Conservation (phyloP, 2,888 invertebrate genomes). For the Tuta absoluta region DNA sequence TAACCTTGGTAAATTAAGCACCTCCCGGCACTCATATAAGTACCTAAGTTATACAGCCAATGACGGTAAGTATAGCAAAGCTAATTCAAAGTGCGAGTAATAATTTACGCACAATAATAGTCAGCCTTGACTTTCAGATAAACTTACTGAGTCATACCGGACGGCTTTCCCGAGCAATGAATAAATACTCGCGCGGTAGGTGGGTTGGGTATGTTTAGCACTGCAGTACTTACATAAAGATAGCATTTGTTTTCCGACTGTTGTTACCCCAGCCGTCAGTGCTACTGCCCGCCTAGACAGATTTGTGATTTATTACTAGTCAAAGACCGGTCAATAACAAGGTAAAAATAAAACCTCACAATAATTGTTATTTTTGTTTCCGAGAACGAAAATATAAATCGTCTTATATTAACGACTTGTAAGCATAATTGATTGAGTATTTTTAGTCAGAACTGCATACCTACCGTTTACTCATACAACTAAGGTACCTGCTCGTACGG, state of each 20-base stretch:
- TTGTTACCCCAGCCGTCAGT: neutral
- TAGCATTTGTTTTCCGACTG: neutral
- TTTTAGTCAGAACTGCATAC: neutral
- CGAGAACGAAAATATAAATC: neutral
- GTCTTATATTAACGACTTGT: neutral
- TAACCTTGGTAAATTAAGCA: too few relatives aligned
- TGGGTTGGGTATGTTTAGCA: neutral
- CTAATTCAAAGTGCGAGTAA: neutral
- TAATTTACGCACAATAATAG: slow-evolving; percentile 23
- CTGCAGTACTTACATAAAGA: neutral
- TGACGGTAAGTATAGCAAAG: neutral
- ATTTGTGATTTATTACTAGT: neutral
- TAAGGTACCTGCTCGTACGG: too few relatives aligned
- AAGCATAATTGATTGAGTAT: neutral
- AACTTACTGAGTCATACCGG: slow-evolving; percentile 24
- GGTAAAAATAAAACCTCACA: neutral
- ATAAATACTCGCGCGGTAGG: neutral
- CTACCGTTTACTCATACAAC: too few relatives aligned
- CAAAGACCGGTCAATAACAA: neutral
- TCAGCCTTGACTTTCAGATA: slow-evolving; percentile 31
- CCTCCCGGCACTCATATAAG: too few relatives aligned
- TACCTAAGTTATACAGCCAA: neutral
- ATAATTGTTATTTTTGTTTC: neutral
- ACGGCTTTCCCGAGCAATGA: slow-evolving; percentile 21
- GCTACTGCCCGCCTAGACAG: too few relatives aligned